Percentiles rank a stretch among this genome's conserved stretches.
phyloP scores from a whole-genome alignment of 1,140 invertebrate species.

The Drosophila baimaii region DNA sequence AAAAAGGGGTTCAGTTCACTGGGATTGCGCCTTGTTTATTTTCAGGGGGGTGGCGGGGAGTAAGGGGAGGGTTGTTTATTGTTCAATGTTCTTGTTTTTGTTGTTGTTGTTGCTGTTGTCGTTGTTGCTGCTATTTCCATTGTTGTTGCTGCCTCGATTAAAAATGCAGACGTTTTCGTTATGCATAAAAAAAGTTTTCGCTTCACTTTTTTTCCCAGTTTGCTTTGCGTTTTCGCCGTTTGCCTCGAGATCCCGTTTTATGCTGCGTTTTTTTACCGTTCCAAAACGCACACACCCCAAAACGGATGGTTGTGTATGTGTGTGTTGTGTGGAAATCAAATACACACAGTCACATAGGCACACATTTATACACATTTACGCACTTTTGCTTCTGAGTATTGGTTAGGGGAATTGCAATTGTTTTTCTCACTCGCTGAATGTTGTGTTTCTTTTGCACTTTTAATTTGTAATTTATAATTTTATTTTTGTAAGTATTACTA shows the following conservation, averaged over 20 bases:
- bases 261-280: conserved; percentile 36
- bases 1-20: conserved; percentile 59
- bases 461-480: conserved; percentile 6
- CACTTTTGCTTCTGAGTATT: background rate
- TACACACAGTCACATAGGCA: conserved; percentile 20
- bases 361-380: conserved; percentile 26
- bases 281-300: conserved; percentile 30
- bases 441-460: background rate
- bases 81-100: conserved; percentile 40
- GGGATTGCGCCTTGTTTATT: conserved; percentile 50
- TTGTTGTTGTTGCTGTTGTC: conserved; percentile 27
- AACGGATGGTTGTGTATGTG: background rate
- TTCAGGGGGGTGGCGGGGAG: conserved; percentile 28
- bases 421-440: background rate
- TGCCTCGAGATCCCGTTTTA: conserved; percentile 29
- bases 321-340: conserved; percentile 20
- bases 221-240: conserved; percentile 50
- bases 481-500: background rate
- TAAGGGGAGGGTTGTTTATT: conserved; percentile 50
- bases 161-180: conserved; percentile 72
- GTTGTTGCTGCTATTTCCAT: conserved; percentile 45
- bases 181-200: conserved; percentile 65
- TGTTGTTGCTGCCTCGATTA: conserved; percentile 71
- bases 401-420: conserved; percentile 8
- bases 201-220: conserved; percentile 43